Conservation (phyloP, 1,140 invertebrate genomes). For the Sarcophaga bullata region DNA sequence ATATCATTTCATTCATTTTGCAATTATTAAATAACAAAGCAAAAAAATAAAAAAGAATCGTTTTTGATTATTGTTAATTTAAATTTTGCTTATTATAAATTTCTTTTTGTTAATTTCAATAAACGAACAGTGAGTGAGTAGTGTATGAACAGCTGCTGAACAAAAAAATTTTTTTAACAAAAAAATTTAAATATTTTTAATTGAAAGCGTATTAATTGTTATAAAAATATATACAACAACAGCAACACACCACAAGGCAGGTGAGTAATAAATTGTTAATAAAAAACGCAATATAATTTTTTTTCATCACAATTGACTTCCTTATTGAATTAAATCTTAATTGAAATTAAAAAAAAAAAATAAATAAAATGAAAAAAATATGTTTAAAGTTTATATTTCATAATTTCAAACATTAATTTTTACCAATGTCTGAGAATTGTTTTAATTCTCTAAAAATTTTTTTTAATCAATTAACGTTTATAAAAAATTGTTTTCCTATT, state of each 20-base stretch:
- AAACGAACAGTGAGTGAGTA: neutral
- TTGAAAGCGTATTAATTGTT: constrained; percentile 23
- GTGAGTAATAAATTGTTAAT: constrained; percentile 23
- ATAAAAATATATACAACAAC: constrained; percentile 5
- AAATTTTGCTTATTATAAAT: constrained; percentile 5
- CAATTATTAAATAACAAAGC: neutral
- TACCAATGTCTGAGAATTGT: too few species aligned
- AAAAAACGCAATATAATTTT: neutral
- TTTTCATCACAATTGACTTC: neutral
- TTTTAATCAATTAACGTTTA: too few species aligned
- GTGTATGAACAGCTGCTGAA: constrained; percentile 18
- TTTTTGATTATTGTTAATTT: neutral
- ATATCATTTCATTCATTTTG: neutral
- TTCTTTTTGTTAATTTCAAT: constrained; percentile 4
- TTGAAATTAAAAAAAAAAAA: neutral
- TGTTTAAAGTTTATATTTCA: constrained; percentile 17
- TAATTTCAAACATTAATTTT: neutral
- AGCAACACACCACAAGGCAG: constrained; percentile 13
- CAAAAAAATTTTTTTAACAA: neutral
- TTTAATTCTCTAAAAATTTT: too few species aligned
- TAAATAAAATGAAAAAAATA: neutral
- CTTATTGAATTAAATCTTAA: constrained; percentile 16
- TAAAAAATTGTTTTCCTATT: too few species aligned
- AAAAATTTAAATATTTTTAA: neutral
- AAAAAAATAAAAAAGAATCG: neutral